Conservation (phyloP, 2,797 vertebrate genomes). For the Macropus fuliginosus region DNA sequence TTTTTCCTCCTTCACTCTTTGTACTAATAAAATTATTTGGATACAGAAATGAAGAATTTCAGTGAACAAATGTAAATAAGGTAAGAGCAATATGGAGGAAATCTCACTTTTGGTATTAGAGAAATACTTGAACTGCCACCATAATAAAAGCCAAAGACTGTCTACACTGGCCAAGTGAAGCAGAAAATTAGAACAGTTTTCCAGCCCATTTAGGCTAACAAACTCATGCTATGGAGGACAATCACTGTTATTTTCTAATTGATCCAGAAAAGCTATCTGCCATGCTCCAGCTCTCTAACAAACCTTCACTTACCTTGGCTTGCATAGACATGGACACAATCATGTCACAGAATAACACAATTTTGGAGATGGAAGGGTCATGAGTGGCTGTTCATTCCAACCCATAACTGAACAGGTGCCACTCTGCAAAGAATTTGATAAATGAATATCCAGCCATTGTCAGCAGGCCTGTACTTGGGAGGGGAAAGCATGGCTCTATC, state of each 20-base stretch:
- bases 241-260: not conserved
- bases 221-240: not conserved
- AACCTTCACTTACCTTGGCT: not conserved
- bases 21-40: constrained; percentile 58
- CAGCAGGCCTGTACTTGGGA: not conserved
- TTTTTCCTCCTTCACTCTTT: constrained; percentile 28
- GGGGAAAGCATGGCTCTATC: not conserved
- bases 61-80: not conserved
- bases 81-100: not conserved
- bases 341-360: not conserved
- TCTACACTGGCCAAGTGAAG: constrained; percentile 5
- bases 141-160: not conserved
- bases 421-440: not conserved
- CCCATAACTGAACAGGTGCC: not conserved
- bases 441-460: not conserved
- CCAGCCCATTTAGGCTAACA: not conserved
- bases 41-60: constrained; percentile 11
- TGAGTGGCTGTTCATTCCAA: not conserved
- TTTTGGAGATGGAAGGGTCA: not conserved
- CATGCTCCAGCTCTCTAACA: not conserved
- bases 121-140: not conserved
- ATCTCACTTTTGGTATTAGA: not conserved
- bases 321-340: not conserved
- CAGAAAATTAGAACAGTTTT: constrained; percentile 1
- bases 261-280: not conserved